Evolutionary conservation across 2,888 invertebrate species (phyloP).

Genomic region (Elgonia sp.): DNA sequence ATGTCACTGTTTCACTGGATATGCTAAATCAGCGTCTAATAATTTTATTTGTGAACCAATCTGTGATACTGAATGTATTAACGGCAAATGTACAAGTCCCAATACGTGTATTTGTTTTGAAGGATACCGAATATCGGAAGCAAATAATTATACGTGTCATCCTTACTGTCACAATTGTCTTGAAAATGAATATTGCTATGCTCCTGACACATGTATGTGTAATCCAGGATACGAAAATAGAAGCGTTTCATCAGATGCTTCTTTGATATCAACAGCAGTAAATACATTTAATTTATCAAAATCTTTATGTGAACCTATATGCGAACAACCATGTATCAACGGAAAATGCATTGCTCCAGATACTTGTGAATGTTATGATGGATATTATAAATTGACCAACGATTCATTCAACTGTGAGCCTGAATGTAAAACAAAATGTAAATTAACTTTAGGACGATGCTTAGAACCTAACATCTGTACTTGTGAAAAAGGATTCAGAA

Average conservation of each 20-base stretch:
- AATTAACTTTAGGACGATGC: slow-evolving; percentile 87
- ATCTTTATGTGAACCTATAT: slow-evolving; percentile 82
- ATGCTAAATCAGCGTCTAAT: slow-evolving; percentile 36
- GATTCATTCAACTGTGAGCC: no score
- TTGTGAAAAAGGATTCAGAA: no score
- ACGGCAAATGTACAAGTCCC: slow-evolving; percentile 87
- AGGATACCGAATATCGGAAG: slow-evolving; percentile 85
- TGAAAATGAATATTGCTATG: slow-evolving; percentile 89
- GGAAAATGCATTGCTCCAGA: slow-evolving; percentile 87
- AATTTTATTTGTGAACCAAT: slow-evolving; percentile 80
- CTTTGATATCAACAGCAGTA: no score
- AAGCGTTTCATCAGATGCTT: not conserved
- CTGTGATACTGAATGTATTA: slow-evolving; percentile 86
- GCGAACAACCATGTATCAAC: slow-evolving; percentile 86
- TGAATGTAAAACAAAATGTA: no score
- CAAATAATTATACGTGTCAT: slow-evolving; percentile 85
- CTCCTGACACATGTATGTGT: slow-evolving; percentile 92
- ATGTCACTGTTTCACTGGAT: slow-evolving; percentile 78
- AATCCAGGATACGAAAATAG: slow-evolving; percentile 88
- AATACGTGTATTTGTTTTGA: slow-evolving; percentile 85
- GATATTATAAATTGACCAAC: no score
- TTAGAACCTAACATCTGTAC: slow-evolving; percentile 72
- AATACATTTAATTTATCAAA: not conserved
- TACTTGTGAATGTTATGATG: slow-evolving; percentile 85
- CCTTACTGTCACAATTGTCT: slow-evolving; percentile 90